Conservation (phyloP, 2,113 vertebrate species). For the Notarius quadriscutis region DNA sequence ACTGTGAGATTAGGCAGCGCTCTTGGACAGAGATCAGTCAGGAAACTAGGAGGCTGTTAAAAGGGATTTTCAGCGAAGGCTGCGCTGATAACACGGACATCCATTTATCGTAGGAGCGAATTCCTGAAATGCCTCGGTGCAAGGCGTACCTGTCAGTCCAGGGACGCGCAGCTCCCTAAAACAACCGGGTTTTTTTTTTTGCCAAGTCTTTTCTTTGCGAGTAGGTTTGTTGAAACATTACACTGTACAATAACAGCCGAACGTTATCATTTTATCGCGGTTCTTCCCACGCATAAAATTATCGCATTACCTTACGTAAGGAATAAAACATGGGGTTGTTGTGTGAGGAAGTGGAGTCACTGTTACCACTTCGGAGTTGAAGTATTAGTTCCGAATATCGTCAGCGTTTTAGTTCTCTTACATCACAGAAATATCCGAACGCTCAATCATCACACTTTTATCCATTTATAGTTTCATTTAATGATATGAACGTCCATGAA, state of each 20-base stretch:
- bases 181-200: neutral
- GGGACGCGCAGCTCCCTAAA: neutral
- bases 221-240: no score
- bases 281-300: neutral
- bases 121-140: conserved; percentile 27
- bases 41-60: conserved; percentile 1
- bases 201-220: neutral
- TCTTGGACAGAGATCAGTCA: conserved; percentile 29
- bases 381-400: neutral
- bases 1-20: neutral
- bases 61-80: neutral
- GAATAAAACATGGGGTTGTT: neutral
- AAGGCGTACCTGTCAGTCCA: conserved; percentile 26
- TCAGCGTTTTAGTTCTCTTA: neutral
- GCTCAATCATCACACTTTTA: neutral
- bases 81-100: conserved; percentile 12
- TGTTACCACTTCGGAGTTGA: neutral
- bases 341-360: neutral
- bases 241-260: neutral
- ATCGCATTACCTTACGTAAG: neutral
- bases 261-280: no score
- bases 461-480: neutral
- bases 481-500: neutral
- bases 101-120: conserved; percentile 16
- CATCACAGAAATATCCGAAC: neutral